phyloP scores from a whole-genome alignment of 2,888 invertebrate species.

The Spilosoma lubricipeda region DNA sequence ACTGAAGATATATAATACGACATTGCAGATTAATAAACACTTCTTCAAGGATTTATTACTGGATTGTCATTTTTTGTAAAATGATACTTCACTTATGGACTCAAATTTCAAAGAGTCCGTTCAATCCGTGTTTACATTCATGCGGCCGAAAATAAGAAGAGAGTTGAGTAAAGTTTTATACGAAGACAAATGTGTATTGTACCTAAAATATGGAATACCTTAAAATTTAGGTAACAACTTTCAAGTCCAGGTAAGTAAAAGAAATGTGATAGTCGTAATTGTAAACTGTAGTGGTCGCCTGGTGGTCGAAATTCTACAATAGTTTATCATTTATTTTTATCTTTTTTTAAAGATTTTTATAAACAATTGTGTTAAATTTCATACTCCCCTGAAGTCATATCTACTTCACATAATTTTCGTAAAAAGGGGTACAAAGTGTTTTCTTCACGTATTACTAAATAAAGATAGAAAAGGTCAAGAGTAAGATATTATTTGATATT shows the following conservation, averaged over 20 bases:
- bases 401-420: too few species aligned
- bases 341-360: too few species aligned
- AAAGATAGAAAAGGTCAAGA: too few species aligned
- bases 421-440: too few species aligned
- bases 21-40: constrained; percentile 17
- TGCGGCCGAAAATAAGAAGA: neutral
- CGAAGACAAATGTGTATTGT: neutral
- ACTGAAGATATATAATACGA: constrained; percentile 6
- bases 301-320: too few species aligned
- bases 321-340: too few species aligned
- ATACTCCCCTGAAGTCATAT: too few species aligned
- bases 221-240: neutral
- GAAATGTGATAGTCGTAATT: neutral
- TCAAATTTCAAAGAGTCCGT: constrained; percentile 39
- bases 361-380: too few species aligned
- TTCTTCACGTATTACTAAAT: too few species aligned
- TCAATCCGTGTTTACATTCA: neutral
- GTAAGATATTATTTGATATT: neutral
- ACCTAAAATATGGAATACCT: neutral
- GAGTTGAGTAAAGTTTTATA: neutral
- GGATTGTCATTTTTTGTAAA: constrained; percentile 32
- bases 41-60: constrained; percentile 16
- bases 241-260: neutral
- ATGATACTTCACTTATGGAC: constrained; percentile 26
- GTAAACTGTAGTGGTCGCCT: too few species aligned